Conservation (phyloP, 2,888 invertebrate genomes). For the Campaea margaritaria region DNA sequence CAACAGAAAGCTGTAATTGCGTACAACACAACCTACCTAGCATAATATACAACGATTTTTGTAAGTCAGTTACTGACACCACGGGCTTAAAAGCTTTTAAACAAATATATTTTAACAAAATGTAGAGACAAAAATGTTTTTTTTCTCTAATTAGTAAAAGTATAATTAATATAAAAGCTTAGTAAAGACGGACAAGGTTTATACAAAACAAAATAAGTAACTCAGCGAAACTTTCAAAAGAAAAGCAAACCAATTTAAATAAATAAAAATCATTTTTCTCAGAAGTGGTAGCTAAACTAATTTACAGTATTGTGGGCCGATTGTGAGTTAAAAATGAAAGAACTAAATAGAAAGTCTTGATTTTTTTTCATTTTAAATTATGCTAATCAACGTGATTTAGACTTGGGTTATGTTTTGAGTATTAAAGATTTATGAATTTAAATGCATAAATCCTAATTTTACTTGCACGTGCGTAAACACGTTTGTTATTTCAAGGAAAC, state of each 20-base stretch:
- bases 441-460: constrained; percentile 22
- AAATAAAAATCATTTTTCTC: constrained; percentile 16
- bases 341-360: constrained; percentile 36
- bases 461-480: constrained; percentile 19
- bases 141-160: too few species aligned
- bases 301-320: constrained; percentile 30
- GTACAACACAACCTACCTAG: too few species aligned
- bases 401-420: constrained; percentile 36
- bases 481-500: constrained; percentile 31
- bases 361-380: constrained; percentile 37
- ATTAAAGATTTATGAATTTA: constrained; percentile 37
- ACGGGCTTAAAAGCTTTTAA: too few species aligned
- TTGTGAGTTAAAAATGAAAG: constrained; percentile 31
- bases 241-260: neutral
- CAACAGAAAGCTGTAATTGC: too few species aligned
- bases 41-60: too few species aligned
- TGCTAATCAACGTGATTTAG: constrained; percentile 39
- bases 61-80: too few species aligned
- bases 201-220: neutral
- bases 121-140: too few species aligned
- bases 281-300: constrained; percentile 27
- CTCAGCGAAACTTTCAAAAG: neutral
- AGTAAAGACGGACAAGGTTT: too few species aligned
- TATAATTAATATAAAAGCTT: too few species aligned
- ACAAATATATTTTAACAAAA: too few species aligned